Evolutionary conservation across 2,888 invertebrate genomes (phyloP).

Genomic region (Thereva nobilitata): DNA sequence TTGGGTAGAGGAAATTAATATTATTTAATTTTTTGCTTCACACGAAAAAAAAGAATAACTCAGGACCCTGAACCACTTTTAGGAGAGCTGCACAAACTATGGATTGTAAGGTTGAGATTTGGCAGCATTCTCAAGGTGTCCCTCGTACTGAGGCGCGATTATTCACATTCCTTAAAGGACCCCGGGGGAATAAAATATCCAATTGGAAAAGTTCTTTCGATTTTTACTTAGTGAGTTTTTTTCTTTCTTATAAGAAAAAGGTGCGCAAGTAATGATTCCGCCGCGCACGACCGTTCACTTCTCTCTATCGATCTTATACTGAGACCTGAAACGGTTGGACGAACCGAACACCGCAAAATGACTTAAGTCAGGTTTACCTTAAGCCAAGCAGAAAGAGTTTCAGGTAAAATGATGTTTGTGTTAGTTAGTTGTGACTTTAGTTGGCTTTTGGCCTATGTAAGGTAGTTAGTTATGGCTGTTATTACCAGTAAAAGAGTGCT

Average conservation of each 20-base stretch:
- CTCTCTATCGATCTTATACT: slow-evolving; percentile 28
- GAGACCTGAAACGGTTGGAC: slow-evolving; percentile 33
- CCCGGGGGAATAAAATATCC: no score
- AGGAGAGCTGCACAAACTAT: slow-evolving; percentile 1
- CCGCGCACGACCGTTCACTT: slow-evolving; percentile 36
- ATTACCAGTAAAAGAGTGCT: neutral
- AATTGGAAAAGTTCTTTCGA: no score
- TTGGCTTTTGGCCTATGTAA: slow-evolving; percentile 22
- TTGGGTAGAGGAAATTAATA: no score
- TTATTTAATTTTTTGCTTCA: no score
- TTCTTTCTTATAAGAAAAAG: slow-evolving; percentile 14
- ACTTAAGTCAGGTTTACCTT: slow-evolving; percentile 41
- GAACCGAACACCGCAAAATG: slow-evolving; percentile 36
- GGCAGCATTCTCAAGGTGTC: slow-evolving; percentile 11
- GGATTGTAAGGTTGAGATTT: neutral
- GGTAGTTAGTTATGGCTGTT: neutral
- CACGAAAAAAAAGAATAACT: slow-evolving; percentile 21
- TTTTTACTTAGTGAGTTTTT: neutral
- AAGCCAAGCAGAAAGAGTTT: slow-evolving; percentile 40
- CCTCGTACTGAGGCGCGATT: neutral
- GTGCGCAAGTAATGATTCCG: slow-evolving; percentile 26
- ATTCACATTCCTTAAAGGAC: no score
- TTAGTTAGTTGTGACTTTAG: slow-evolving; percentile 30
- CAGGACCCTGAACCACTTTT: slow-evolving; percentile 15
- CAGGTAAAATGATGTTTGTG: slow-evolving; percentile 16